These are phyloP conservation scores for Drosophila ezoana DNA, from an alignment of 2,888 invertebrate genomes.

Conservation along the genomic window DNA sequence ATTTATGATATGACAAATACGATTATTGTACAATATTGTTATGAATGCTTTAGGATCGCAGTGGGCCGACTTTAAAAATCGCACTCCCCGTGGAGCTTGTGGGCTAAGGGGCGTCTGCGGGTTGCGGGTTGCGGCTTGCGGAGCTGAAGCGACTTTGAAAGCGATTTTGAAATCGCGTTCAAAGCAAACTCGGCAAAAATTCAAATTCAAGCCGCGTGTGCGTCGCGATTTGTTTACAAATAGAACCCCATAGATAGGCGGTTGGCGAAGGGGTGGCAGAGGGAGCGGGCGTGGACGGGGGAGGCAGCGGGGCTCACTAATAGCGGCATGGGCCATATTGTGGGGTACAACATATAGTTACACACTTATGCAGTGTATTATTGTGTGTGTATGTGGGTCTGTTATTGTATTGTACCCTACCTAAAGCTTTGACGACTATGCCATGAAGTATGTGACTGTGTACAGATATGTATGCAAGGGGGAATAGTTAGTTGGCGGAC, in stretches of 20 bases:
- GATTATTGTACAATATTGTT: constrained; percentile 47
- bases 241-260: constrained; percentile 32
- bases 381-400: constrained; percentile 17
- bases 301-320: constrained; percentile 22
- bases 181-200: constrained; percentile 45
- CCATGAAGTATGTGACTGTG: not conserved
- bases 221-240: constrained; percentile 75
- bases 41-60: constrained; percentile 31
- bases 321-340: constrained; percentile 44
- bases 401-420: constrained; percentile 17
- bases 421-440: not conserved
- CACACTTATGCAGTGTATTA: constrained; percentile 25
- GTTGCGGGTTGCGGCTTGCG: not conserved
- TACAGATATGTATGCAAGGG: not conserved
- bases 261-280: not conserved
- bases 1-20: constrained; percentile 57
- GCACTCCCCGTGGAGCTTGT: not conserved
- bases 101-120: not conserved
- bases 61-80: constrained; percentile 36
- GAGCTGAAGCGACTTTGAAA: constrained; percentile 42
- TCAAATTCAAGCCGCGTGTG: constrained; percentile 65
- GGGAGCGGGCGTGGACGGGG: no score
- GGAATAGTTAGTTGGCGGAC: no score
- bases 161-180: constrained; percentile 66
- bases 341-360: constrained; percentile 32